phyloP scores from a whole-genome alignment of 1,140 invertebrate genomes.

The Brachionus rotundiformis region DNA sequence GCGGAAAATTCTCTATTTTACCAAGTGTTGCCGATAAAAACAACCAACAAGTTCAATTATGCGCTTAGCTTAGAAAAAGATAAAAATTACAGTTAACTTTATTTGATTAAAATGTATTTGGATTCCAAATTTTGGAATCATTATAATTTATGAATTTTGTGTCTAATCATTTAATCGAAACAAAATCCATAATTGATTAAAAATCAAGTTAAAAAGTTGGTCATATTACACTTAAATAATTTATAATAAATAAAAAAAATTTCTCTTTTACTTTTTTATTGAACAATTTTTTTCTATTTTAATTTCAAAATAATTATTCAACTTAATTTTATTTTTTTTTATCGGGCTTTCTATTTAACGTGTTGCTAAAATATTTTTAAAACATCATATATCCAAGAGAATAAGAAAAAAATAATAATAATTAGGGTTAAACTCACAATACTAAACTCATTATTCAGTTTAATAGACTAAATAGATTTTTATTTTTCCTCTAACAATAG shows the following conservation, averaged over 20 bases:
- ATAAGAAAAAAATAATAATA: background rate
- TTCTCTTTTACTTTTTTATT: too few relatives aligned
- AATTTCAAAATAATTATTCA: slow-evolving; percentile 4
- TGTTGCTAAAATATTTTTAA: background rate
- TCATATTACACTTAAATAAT: too few relatives aligned
- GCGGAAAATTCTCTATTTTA: background rate
- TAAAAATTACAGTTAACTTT: background rate
- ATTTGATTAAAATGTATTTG: background rate
- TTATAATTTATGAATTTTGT: background rate
- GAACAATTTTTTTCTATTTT: background rate
- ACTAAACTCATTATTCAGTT: background rate
- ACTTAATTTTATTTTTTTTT: background rate
- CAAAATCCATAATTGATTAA: slow-evolving; percentile 10
- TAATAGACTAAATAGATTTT: background rate
- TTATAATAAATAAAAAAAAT: too few relatives aligned
- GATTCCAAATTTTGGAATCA: too few relatives aligned
- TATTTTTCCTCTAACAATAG: background rate
- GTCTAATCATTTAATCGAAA: slow-evolving; percentile 14
- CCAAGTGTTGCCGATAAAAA: background rate
- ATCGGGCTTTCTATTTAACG: background rate
- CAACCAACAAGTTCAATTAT: background rate
- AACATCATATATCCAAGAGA: background rate
- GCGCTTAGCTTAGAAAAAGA: background rate
- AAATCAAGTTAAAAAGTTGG: background rate
- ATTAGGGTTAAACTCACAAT: background rate